phyloP scores from a whole-genome alignment of 2,888 invertebrate genomes.

The Hecatera dysodea region DNA sequence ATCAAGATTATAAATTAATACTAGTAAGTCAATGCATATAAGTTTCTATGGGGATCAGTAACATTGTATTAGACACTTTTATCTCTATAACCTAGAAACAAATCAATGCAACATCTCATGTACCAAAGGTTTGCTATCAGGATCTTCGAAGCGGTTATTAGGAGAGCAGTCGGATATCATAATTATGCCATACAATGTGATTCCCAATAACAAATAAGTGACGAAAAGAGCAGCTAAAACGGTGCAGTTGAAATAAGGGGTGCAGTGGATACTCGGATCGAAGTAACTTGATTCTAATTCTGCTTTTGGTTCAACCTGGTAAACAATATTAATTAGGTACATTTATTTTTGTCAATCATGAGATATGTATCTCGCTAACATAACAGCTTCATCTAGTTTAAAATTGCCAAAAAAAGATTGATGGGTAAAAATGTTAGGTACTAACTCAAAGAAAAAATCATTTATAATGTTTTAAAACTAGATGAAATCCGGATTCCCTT shows the following conservation, averaged over 20 bases:
- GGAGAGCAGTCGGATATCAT: constrained; percentile 65
- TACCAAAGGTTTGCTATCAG: constrained; percentile 65
- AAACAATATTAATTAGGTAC: not conserved
- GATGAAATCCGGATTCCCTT: too few relatives aligned
- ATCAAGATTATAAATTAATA: too few relatives aligned
- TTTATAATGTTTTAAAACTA: too few relatives aligned
- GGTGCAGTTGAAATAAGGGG: constrained; percentile 73
- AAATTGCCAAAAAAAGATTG: too few relatives aligned
- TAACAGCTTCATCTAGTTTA: not conserved
- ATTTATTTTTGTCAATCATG: not conserved
- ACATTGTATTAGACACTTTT: not conserved
- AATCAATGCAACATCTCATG: constrained; percentile 31
- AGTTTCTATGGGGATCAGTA: too few relatives aligned
- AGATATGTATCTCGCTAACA: too few relatives aligned
- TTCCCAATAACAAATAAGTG: constrained; percentile 58
- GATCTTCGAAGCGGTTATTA: constrained; percentile 77
- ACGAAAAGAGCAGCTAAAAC: constrained; percentile 73
- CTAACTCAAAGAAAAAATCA: too few relatives aligned
- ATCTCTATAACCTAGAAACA: not conserved
- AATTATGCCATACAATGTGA: constrained; percentile 69
- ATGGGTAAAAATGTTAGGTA: too few relatives aligned
- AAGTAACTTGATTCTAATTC: constrained; percentile 43
- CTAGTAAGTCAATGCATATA: too few relatives aligned
- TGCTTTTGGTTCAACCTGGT: constrained; percentile 12
- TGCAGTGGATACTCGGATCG: constrained; percentile 72